phyloP scores from a whole-genome alignment of 2,797 vertebrate species.

The Heteromormyrus szaboi region DNA sequence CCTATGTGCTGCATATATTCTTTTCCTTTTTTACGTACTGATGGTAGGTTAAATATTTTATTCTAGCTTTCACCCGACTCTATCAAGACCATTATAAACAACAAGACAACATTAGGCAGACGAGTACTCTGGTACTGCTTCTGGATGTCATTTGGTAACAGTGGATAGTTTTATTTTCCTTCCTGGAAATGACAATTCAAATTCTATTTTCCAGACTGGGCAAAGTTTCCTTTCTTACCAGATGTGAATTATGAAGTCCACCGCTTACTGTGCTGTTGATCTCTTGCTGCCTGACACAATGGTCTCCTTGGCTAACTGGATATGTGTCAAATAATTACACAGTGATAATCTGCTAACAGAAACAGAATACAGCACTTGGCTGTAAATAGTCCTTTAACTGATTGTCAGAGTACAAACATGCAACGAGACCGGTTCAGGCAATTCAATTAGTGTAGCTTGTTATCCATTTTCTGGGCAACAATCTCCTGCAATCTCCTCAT shows the following conservation, averaged over 20 bases:
- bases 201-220: neutral
- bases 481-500: neutral
- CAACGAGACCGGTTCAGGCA: neutral
- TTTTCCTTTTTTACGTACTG: neutral
- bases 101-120: neutral
- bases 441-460: neutral
- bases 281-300: slow-evolving; percentile 13
- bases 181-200: neutral
- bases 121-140: neutral
- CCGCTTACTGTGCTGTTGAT: slow-evolving; percentile 31
- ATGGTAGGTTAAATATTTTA: neutral
- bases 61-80: neutral
- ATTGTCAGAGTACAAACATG: neutral
- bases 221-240: slow-evolving; percentile 14
- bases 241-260: slow-evolving; percentile 40
- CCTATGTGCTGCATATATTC: neutral
- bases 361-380: neutral
- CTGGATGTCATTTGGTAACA: neutral
- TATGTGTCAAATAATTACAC: slow-evolving; percentile 28
- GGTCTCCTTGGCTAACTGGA: slow-evolving; percentile 17
- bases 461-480: neutral
- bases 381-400: slow-evolving; percentile 1
- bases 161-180: neutral
- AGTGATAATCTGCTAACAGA: neutral
- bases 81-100: neutral